phyloP scores from a whole-genome alignment of 2,888 invertebrate species.

The Hirtodrosophila trivittata region DNA sequence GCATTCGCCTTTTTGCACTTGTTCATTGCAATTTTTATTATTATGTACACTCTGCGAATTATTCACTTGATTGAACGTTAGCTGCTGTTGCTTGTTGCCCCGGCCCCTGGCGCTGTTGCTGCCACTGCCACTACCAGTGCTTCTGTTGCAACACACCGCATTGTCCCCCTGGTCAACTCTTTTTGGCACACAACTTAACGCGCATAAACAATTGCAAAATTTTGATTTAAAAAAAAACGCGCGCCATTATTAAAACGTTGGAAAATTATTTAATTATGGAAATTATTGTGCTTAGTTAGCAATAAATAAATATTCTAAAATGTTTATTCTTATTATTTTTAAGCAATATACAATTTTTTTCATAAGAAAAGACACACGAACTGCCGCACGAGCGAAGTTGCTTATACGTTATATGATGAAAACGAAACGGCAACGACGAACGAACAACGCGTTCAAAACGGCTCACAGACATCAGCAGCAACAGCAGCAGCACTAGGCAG shows the following conservation, averaged over 20 bases:
- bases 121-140: slow-evolving; percentile 2
- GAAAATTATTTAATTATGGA: background rate
- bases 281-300: background rate
- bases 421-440: slow-evolving; percentile 65
- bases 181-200: slow-evolving; percentile 32
- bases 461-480: slow-evolving; percentile 37
- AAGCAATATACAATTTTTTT: slow-evolving; percentile 47
- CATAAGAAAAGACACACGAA: slow-evolving; percentile 63
- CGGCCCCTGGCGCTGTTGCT: slow-evolving; percentile 1
- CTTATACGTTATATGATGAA: slow-evolving; percentile 80
- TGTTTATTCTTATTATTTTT: slow-evolving; percentile 33
- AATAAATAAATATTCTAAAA: background rate
- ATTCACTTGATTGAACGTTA: slow-evolving; percentile 39
- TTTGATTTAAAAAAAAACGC: slow-evolving; percentile 18
- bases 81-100: slow-evolving; percentile 16
- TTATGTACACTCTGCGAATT: slow-evolving; percentile 43
- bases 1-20: slow-evolving; percentile 60
- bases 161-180: background rate
- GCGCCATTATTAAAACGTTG: slow-evolving; percentile 22
- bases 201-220: slow-evolving; percentile 49
- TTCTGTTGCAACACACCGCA: slow-evolving; percentile 32
- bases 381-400: slow-evolving; percentile 67
- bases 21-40: slow-evolving; percentile 53
- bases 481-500: slow-evolving; percentile 25
- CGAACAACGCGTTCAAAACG: slow-evolving; percentile 52